Evolutionary conservation across 2,797 vertebrate species (phyloP).

Genomic region (Gymnoscopelus braueri): DNA sequence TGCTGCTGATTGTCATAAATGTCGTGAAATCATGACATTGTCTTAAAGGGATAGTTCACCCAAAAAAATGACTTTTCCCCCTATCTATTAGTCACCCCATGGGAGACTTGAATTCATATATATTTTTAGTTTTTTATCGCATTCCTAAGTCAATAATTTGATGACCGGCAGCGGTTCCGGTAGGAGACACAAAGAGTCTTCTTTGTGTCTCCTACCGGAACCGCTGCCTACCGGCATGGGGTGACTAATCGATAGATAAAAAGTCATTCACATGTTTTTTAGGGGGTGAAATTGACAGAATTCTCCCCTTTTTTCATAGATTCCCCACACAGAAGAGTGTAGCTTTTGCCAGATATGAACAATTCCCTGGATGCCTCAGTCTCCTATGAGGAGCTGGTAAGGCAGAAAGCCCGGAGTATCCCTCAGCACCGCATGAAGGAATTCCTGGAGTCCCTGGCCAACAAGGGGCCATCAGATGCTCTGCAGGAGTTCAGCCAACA

Average conservation of each 20-base stretch:
- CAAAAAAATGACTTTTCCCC: too few relatives aligned
- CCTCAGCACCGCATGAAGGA: conserved; percentile 99
- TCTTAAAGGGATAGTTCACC: too few relatives aligned
- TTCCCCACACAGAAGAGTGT: conserved; percentile 20
- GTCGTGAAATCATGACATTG: neutral
- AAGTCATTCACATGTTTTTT: too few relatives aligned
- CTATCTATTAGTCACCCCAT: too few relatives aligned
- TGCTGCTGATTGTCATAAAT: neutral
- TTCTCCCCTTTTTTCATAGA: conserved; percentile 11
- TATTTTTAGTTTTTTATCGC: too few relatives aligned
- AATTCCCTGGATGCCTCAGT: conserved; percentile 95
- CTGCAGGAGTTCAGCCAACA: conserved; percentile 91
- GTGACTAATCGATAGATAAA: too few relatives aligned
- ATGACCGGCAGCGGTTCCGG: too few relatives aligned
- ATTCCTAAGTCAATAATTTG: too few relatives aligned
- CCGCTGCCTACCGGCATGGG: too few relatives aligned
- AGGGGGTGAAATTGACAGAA: neutral
- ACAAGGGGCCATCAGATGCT: conserved; percentile 89
- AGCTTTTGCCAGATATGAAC: conserved; percentile 83
- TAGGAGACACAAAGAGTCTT: too few relatives aligned
- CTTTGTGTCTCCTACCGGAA: too few relatives aligned
- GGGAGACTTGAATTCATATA: too few relatives aligned
- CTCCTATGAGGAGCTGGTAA: conserved; percentile 97
- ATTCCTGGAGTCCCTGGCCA: conserved; percentile 94
- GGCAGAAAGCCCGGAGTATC: conserved; percentile 93